Percentiles rank a stretch among this genome's conserved stretches.
phyloP scores from a whole-genome alignment of 2,888 invertebrate genomes.

The Pimpla rufipes region DNA sequence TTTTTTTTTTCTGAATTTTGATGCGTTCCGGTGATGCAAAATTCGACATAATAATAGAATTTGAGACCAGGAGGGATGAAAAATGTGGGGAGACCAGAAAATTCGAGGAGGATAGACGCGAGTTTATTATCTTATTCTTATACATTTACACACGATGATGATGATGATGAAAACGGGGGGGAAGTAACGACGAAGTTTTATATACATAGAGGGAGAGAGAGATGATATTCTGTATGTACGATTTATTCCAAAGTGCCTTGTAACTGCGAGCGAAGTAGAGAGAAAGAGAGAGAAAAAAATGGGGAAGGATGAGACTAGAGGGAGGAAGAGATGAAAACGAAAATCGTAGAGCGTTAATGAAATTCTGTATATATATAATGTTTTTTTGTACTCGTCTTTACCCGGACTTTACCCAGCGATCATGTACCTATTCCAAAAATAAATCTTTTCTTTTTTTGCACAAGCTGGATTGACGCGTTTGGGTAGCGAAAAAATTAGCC shows the following conservation, averaged over 20 bases:
- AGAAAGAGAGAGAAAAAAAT: constrained; percentile 32
- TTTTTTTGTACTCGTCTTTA: constrained; percentile 66
- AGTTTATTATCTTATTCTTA: constrained; percentile 30
- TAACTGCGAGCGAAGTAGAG: constrained; percentile 66
- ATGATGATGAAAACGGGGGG: background rate
- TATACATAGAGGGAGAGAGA: constrained; percentile 29
- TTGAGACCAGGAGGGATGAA: too few relatives aligned
- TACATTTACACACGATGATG: constrained; percentile 21
- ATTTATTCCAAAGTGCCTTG: constrained; percentile 85
- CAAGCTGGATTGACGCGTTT: constrained; percentile 7
- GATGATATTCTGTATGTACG: constrained; percentile 75
- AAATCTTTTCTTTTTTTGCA: constrained; percentile 59
- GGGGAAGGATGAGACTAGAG: constrained; percentile 10
- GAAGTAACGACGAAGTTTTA: constrained; percentile 21
- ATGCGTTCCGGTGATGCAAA: too few relatives aligned
- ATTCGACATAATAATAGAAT: too few relatives aligned
- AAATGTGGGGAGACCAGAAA: too few relatives aligned
- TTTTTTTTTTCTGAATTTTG: too few relatives aligned
- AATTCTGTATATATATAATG: constrained; percentile 66
- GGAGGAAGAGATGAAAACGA: constrained; percentile 16
- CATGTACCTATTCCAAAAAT: constrained; percentile 66
- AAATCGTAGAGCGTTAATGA: constrained; percentile 53
- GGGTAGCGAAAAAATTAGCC: background rate
- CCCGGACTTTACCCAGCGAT: constrained; percentile 61
- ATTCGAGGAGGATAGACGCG: background rate